Percentiles rank a stretch among this genome's conserved stretches.
Conservation (phyloP, 2,888 invertebrate genomes). For the Petrolisthes cinctipes region DNA sequence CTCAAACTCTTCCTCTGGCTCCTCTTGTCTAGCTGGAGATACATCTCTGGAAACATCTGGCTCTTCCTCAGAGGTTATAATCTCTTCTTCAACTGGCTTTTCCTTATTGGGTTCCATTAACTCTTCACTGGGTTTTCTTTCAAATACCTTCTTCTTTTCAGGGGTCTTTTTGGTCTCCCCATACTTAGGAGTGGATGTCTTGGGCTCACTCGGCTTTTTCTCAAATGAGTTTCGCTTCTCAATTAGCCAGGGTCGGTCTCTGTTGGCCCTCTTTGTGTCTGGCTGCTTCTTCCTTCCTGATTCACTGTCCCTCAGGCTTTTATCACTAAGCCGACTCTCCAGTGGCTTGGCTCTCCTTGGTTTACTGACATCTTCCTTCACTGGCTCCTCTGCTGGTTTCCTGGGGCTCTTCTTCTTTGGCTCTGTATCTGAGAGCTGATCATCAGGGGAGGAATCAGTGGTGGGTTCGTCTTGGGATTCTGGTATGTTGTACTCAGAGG, state of each 20-base stretch:
- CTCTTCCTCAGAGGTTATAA: not conserved
- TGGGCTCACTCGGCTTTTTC: conserved; percentile 46
- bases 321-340: conserved; percentile 50
- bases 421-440: conserved; percentile 19
- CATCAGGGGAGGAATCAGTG: conserved; percentile 25
- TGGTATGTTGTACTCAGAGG: conserved; percentile 54
- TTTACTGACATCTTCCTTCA: conserved; percentile 30
- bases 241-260: conserved; percentile 43
- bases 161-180: conserved; percentile 12
- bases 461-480: conserved; percentile 28
- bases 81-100: conserved; percentile 24
- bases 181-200: conserved; percentile 11
- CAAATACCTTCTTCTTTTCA: conserved; percentile 35
- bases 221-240: conserved; percentile 52
- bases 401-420: conserved; percentile 24
- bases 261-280: conserved; percentile 32
- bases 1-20: conserved; percentile 2
- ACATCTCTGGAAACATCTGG: not conserved
- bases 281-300: conserved; percentile 38
- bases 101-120: conserved; percentile 11
- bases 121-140: conserved; percentile 47
- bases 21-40: conserved; percentile 12
- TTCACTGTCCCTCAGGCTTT: conserved; percentile 34
- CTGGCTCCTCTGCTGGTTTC: conserved; percentile 21
- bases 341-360: conserved; percentile 38